phyloP scores from a whole-genome alignment of 2,797 vertebrate genomes.

The Monodelphis domestica region DNA sequence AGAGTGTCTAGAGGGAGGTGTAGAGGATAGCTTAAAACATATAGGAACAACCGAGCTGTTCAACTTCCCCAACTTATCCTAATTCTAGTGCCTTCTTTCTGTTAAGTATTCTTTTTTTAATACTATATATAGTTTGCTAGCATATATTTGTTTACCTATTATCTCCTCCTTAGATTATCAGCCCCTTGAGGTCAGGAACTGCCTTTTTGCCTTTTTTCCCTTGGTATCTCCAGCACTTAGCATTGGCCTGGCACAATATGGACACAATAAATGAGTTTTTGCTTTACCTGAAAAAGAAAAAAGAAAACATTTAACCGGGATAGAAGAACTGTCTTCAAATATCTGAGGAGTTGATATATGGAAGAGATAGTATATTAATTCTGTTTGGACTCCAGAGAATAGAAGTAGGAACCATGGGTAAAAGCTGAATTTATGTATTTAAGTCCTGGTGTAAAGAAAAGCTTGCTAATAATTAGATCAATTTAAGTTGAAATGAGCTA shows the following conservation, averaged over 20 bases:
- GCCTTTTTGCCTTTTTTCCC: background rate
- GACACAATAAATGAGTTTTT: background rate
- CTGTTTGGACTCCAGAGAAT: background rate
- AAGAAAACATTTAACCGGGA: background rate
- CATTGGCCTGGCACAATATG: background rate
- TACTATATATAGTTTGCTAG: background rate
- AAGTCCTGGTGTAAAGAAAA: background rate
- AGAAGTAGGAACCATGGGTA: background rate
- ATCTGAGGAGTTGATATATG: background rate
- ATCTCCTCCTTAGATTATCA: background rate
- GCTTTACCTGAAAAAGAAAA: background rate
- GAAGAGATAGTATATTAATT: background rate
- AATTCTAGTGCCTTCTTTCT: background rate
- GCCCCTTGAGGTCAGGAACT: background rate
- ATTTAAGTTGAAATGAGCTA: background rate
- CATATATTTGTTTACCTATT: background rate
- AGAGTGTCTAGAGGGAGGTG: too few species aligned
- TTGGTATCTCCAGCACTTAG: background rate
- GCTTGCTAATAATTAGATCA: background rate
- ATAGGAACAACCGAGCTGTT: background rate
- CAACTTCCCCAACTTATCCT: background rate
- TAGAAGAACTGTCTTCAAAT: background rate
- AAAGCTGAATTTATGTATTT: background rate
- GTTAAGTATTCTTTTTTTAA: background rate
- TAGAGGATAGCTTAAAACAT: background rate